These are phyloP conservation scores for Hypomesus transpacificus DNA, from an alignment of 2,113 vertebrate genomes.

Conservation along the genomic window DNA sequence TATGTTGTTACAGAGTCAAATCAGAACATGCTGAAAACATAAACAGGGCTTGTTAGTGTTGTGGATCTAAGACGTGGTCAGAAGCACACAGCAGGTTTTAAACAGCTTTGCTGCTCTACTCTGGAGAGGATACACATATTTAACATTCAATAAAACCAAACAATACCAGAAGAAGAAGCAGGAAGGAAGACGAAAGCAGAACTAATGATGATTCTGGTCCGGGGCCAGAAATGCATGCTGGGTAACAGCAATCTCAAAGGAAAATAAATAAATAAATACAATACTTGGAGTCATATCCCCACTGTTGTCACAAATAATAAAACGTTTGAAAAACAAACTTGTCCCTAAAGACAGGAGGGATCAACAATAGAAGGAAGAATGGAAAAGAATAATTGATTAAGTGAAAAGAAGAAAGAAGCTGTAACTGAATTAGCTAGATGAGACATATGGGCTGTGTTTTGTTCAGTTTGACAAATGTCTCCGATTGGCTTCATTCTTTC, in stretches of 20 bases:
- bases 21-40: no score
- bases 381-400: conserved; percentile 37
- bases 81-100: neutral
- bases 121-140: conserved; percentile 65
- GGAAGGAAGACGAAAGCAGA: conserved; percentile 70
- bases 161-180: conserved; percentile 71
- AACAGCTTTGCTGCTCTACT: conserved; percentile 38
- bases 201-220: conserved; percentile 71
- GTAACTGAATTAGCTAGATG: conserved; percentile 60
- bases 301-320: conserved; percentile 71
- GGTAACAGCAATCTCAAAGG: conserved; percentile 73
- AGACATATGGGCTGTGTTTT: conserved; percentile 66
- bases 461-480: conserved; percentile 78
- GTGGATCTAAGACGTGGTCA: no score
- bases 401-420: conserved; percentile 40
- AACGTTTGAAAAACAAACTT: conserved; percentile 51
- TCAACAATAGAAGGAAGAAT: conserved; percentile 17
- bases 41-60: no score
- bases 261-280: conserved; percentile 19
- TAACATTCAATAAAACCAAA: conserved; percentile 73
- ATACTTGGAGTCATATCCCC: conserved; percentile 67
- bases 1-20: no score
- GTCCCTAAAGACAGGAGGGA: conserved; percentile 28
- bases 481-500: conserved; percentile 82
- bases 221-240: conserved; percentile 69